A percentile compares a stretch with the other conserved stretches of the same genome.
Conservation (phyloP, 2,113 vertebrate species). For the Muscicapa adusta region DNA sequence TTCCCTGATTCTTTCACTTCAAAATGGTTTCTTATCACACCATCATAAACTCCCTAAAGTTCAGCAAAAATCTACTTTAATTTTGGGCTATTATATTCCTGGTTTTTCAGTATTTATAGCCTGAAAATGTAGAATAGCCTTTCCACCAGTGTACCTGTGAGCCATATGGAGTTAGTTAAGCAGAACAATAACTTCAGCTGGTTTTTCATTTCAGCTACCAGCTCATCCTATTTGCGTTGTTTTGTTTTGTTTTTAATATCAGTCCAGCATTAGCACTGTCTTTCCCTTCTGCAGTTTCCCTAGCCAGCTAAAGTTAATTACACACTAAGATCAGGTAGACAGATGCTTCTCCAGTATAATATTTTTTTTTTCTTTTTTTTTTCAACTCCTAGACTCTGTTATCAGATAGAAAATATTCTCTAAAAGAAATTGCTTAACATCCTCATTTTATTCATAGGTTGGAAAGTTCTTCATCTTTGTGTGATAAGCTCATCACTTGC, state of each 20-base stretch:
- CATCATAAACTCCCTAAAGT: background rate
- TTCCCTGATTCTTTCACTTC: background rate
- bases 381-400: background rate
- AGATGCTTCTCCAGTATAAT: background rate
- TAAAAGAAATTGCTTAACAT: background rate
- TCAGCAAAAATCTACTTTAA: background rate
- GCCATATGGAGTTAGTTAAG: background rate
- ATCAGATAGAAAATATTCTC: background rate
- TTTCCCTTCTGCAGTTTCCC: background rate
- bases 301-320: background rate
- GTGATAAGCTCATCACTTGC: background rate
- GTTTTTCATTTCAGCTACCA: background rate
- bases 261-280: background rate
- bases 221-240: background rate
- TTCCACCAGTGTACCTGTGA: background rate
- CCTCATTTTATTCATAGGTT: slow-evolving; percentile 4
- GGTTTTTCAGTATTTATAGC: background rate
- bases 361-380: background rate
- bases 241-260: background rate
- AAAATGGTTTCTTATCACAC: background rate
- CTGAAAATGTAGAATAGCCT: background rate
- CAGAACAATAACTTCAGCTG: background rate
- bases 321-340: background rate
- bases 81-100: background rate
- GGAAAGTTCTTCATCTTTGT: background rate